Evolutionary conservation across 2,797 vertebrate genomes (phyloP), one percentile per base, ranked within the genome.

Genomic region (Tapera naevia): DNA sequence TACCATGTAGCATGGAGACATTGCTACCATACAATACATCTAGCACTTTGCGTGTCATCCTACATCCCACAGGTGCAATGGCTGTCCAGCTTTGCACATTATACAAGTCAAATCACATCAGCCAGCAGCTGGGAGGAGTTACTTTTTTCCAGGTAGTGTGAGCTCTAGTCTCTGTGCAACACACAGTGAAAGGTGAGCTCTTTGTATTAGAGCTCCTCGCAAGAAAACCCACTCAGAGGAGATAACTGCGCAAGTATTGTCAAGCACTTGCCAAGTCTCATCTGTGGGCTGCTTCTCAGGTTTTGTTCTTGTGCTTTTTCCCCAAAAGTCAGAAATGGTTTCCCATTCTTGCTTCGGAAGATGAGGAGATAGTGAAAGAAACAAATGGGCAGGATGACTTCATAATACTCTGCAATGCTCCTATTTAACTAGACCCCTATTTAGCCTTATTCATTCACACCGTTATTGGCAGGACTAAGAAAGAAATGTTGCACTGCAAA

Each of bases 11-110:
- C 21, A 30, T 2, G 10, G 46, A 64, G 10, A 13, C 33, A 25
- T 0, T 3, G 6, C 35, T 81, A 9, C n/a, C 7, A 5, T 14
- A 17, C 0, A 1, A 32, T 56, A 18, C 9, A 4, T 2, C 61
- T 58, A 18, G 19, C 39, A 28, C 9, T 10, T 67, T 54, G 10
- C 9, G 53, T 1, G 3, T 8, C 15, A 30, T 11, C 30, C 24
- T 57, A 5, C 53, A 24, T n/a, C 21, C 41, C 48, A 39, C 5
- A 27, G n/a, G 11, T 28, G 19, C 13, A 72, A 25, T 5, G 80
- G 27, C 56, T 91, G 41, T 15, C 32, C 19, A 45, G 15, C n/a
- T 53, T 75, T 76, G 43, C 51, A 53, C 22, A 13, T 58, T 23
- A 16, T n/a, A 33, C 16, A 32, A 48, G 33, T 25, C 45, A 81